Evolutionary conservation across 2,888 invertebrate genomes (phyloP), one percentile per base, ranked within the genome.

Genomic region (Gortyna flavago): DNA sequence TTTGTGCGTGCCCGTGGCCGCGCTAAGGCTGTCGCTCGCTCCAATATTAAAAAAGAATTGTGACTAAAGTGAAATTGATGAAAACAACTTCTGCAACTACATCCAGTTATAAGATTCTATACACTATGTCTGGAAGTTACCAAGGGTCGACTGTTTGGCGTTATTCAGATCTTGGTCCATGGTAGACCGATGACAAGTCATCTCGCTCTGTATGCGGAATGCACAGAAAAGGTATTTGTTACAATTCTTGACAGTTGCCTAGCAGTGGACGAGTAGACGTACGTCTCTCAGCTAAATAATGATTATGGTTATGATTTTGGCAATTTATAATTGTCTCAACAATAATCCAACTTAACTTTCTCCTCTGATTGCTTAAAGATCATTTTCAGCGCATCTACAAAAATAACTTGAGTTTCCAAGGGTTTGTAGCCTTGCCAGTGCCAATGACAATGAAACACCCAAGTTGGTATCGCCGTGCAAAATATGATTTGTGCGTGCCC

Each of bases 1-100:
- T 85, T 84, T 84, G 88, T 89, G 87, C 83, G 85, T 89, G 89
- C 35, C 44, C 54, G 4, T 25, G 65, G 51, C 32, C 66, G 35
- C 48, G 16, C 38, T 70, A 82, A 77, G 83, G 87, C 16, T 82
- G 79, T 5, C 72, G 13, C 48, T 48, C 1, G 57, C 21, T 32
- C 25, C 32, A 18, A 44, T 54, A 21, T 41, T 44, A 54, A 48
- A 8, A 32, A 65, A 35, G n/a, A n/a, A 13, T 64, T 41, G 9
- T 32, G 5, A 61, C 7, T 38, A 21, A 71, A 48, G 72, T 44
- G 7, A 41, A 51, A 21, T n/a, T 38, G 11, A 21, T 70, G 21
- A 25, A 25, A 29, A 48, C 2, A 57, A 35, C 13, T 18, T 25
- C 51, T 18, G 67, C 25, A 32, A 54, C 32, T 57, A 41, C 2